Evolutionary conservation across 2,888 invertebrate genomes (phyloP), one percentile per base, ranked within the genome.

Genomic region (Dryobota labecula): DNA sequence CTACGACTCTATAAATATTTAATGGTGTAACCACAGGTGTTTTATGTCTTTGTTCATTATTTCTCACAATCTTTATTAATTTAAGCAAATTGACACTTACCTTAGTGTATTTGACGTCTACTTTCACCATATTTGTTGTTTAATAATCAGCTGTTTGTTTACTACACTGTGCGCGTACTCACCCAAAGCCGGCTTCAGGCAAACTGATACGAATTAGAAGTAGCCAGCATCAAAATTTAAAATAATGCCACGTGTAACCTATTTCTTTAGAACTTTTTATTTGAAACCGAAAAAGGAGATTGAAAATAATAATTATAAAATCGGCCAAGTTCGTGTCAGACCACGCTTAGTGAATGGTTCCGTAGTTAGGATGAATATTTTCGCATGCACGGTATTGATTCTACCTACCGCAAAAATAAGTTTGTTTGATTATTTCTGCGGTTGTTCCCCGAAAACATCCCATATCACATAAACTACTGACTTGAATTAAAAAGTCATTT

Each of bases 71-170:
- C 6, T 2, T 43, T 4, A 49, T 1, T 27, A 4, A 51, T 58
- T 13, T 8, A 36, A 45, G 20, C 24, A n/a, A 49, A n/a, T 56
- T 51, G 13, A 47, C 49, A 79, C 86, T 83, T 92, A 96, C 96
- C 95, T 96, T 95, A 13, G 95, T 96, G 76, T 96, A 96, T 90
- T 96, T 95, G 30, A 96, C 94, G 83, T 95, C 93, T 73, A 96
- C 94, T 88, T 94, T 94, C 84, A 95, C 95, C 96, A 96, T 96
- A 74, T 89, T 94, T 84, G 53, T 33, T 45, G 15, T 38, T 65
- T 18, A 58, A 41, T 60, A 36, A 20, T 20, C 41, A 65, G 47
- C 62, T 58, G 54, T 51, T 66, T 53, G 18, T 15, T 13, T 43
- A 61, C n/a, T 2, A 70, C 20, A 58, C 47, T 8, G 27, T n/a